phyloP scores from a whole-genome alignment of 2,888 invertebrate genomes.

The Cabera pusaria region DNA sequence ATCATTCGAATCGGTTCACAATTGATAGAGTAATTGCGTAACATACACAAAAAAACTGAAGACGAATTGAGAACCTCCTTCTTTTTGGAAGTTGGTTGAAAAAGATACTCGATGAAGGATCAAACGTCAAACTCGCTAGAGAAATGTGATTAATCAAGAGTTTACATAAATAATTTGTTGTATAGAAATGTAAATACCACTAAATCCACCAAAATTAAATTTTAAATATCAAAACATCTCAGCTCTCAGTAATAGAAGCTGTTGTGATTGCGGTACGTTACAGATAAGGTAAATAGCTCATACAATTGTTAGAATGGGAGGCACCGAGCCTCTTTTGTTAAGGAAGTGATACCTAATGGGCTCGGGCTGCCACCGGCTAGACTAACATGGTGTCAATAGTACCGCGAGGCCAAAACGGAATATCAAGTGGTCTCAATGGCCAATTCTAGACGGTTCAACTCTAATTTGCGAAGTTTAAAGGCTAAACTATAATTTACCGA shows the following conservation, averaged over 20 bases:
- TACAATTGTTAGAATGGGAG: slow-evolving; percentile 79
- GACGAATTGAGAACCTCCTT: too few species aligned
- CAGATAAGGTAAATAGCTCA: slow-evolving; percentile 83
- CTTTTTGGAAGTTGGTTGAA: too few species aligned
- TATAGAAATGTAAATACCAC: too few species aligned
- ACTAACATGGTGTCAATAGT: slow-evolving; percentile 79
- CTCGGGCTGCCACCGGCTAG: slow-evolving; percentile 64
- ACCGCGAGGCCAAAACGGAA: slow-evolving; percentile 40
- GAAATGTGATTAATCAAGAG: too few species aligned
- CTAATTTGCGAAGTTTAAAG: slow-evolving; percentile 58
- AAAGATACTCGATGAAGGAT: too few species aligned
- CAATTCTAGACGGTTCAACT: slow-evolving; percentile 43
- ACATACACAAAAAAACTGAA: too few species aligned
- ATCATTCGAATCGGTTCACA: too few species aligned
- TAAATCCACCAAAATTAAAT: too few species aligned
- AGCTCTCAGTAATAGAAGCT: slow-evolving; percentile 50
- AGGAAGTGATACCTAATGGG: slow-evolving; percentile 77
- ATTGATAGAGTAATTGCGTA: too few species aligned
- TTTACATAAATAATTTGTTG: too few species aligned
- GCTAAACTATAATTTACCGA: slow-evolving; percentile 50
- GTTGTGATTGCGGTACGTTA: slow-evolving; percentile 71
- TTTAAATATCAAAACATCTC: slow-evolving; percentile 50
- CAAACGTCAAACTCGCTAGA: too few species aligned
- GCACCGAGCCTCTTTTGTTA: slow-evolving; percentile 75
- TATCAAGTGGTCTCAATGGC: slow-evolving; percentile 40